Base-by-base conservation (phyloP, 2,113 vertebrate genomes). In the Anser brachyrhynchus region DNA sequence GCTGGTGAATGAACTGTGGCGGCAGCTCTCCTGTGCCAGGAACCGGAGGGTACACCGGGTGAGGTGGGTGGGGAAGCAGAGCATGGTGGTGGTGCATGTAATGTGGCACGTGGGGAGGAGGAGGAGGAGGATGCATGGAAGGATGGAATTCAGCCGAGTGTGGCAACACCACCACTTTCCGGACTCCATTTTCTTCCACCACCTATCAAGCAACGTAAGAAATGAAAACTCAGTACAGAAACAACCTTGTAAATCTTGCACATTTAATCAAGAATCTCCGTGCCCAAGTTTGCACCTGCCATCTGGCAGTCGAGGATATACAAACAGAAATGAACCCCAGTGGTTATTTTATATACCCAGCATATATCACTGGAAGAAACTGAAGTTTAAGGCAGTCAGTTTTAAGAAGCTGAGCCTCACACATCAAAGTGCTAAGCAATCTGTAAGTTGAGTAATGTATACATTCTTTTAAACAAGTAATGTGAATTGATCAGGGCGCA, bases 151-250 rank as follows among this genome's bases (percentile, higher is more conserved):
- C 98, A 61, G 97, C 93, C 0, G 98, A 97, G 94, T 98, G 98
- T 15, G 98, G 98, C 94, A 98, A 79, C 35, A 98, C 95, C 87
- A 98, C 95, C 88, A 99, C 98, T 87, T 98, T 98, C 29, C 97
- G 97, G 80, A 99, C 98, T 62, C 98, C 98, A 7, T 98, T 98
- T 82, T 98, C 98, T 97, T 98, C 98, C 77, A 98, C 97, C 79
- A 99, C 98, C 98, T 98, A 96, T 23, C 1, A 43, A 0, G 41
- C 37, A 83, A 95, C 8, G 1, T 3, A 61, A 75, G 54, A 92
- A 11, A 93, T 1, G 2, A 7, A 4, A 21, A 0, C 11, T 90
- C 20, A 93, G 55, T 2, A 8, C 18, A 9, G 9, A 16, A 49
- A 10, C 1, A 5, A 13, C 4, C 55, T 39, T 6, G 2, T 4